These are phyloP conservation scores for Parasteatoda tepidariorum DNA, from an alignment of 1,140 invertebrate genomes.

Conservation along the genomic window DNA sequence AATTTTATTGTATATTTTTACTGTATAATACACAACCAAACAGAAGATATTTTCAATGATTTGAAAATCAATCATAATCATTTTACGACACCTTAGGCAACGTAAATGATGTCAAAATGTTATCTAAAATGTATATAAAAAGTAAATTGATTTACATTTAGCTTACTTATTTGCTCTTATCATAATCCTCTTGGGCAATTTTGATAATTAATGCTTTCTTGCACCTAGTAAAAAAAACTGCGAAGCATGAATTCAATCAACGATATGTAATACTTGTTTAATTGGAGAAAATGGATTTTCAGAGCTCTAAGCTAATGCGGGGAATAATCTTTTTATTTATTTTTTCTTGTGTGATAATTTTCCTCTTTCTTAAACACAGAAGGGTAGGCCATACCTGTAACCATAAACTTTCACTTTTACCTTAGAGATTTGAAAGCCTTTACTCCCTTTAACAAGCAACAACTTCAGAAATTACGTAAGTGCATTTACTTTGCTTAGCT, in stretches of 20 bases:
- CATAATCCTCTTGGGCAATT: no score
- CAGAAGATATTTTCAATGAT: no score
- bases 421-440: neutral
- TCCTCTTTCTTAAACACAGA: neutral
- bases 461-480: neutral
- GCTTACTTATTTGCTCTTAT: no score
- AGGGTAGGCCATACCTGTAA: neutral
- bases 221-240: neutral
- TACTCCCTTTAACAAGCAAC: neutral
- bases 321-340: slow-evolving; percentile 4
- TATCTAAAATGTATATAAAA: slow-evolving; percentile 16
- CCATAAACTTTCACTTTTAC: slow-evolving; percentile 2
- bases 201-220: slow-evolving; percentile 13
- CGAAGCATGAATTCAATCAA: neutral
- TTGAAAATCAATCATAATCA: no score
- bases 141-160: no score
- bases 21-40: no score
- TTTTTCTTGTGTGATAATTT: no score
- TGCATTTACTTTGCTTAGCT: slow-evolving; percentile 19
- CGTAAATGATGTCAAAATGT: no score
- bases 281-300: neutral
- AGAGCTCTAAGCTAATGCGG: neutral
- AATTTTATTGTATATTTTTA: no score
- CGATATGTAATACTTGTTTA: slow-evolving; percentile 45
- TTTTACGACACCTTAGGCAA: no score